Evolutionary conservation across 2,797 vertebrate species (phyloP), one percentile per base, ranked within the genome.

Genomic region (Chlorospingus flavigularis): DNA sequence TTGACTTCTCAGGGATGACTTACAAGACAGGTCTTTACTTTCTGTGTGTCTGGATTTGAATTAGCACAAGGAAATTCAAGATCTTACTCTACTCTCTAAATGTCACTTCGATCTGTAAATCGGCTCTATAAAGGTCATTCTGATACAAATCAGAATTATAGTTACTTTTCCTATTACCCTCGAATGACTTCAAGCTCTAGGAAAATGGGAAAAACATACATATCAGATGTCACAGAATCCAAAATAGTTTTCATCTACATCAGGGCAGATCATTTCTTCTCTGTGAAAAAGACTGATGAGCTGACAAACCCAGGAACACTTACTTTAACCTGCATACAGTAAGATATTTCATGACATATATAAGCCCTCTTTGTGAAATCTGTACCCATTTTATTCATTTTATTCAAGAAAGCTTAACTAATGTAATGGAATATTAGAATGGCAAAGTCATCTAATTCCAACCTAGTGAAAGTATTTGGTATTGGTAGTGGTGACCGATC

Each of bases 1-100:
- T 50, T 91, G 93, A 89, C 90, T 95, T 92, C 93, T 90, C 73
- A 93, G 45, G n/a, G 62, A 94, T 93, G 94, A 93, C 94, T 96
- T 96, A 96, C 96, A 96, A 92, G 95, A 93, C 94, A 95, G 90
- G 93, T 96, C 94, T 95, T 95, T 95, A 95, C 95, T 94, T 94
- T 92, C 82, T 55, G 62, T 93, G 86, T 94, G 90, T 96, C 95
- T 92, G 86, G 83, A 96, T 95, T 95, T 95, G 95, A 96, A 96
- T 96, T 91, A 96, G 92, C 95, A 93, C 94, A 94, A 81, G 93
- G 80, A 96, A 96, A 96, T 94, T 93, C 91, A 96, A 96, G 93
- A 95, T 96, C 95, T 95, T 95, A 96, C 94, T 94, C 95, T 77
- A 92, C 79, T 94, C 95, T 88, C 79, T 96, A 96, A 96, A 96